Conservation (phyloP, 2,113 vertebrate species). For the Ahaetulla prasina region DNA sequence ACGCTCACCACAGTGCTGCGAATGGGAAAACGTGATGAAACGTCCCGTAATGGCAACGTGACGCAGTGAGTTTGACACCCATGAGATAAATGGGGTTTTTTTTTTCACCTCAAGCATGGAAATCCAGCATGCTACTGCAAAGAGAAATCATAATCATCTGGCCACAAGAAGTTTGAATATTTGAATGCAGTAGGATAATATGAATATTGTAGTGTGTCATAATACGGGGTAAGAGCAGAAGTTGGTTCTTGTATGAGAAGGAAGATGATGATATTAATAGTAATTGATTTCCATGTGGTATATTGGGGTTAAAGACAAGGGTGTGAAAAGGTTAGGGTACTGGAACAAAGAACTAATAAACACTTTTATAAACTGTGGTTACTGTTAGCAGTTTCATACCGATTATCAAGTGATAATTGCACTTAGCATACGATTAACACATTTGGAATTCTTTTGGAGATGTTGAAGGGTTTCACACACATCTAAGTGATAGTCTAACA, state of each 20-base stretch:
- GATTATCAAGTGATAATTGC: background rate
- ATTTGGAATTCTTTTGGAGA: background rate
- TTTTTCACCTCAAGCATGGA: background rate
- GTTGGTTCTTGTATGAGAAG: background rate
- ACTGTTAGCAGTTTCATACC: background rate
- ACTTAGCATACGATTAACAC: background rate
- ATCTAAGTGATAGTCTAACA: background rate
- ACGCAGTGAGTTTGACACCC: too few species aligned
- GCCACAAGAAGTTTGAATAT: background rate
- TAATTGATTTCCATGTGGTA: background rate
- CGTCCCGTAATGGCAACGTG: too few species aligned
- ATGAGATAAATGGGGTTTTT: too few species aligned
- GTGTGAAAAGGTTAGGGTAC: background rate
- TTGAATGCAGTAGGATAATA: background rate
- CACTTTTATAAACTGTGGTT: background rate
- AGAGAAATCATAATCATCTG: too few species aligned
- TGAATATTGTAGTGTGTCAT: background rate
- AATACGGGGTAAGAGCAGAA: background rate
- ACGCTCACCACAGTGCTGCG: too few species aligned
- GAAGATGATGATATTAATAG: background rate
- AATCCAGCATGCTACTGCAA: background rate
- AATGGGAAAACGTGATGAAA: too few species aligned
- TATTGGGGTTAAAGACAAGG: background rate
- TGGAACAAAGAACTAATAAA: background rate
- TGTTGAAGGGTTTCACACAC: background rate